Conservation (phyloP, 2,797 vertebrate genomes). For the Melanotaenia boesemani region DNA sequence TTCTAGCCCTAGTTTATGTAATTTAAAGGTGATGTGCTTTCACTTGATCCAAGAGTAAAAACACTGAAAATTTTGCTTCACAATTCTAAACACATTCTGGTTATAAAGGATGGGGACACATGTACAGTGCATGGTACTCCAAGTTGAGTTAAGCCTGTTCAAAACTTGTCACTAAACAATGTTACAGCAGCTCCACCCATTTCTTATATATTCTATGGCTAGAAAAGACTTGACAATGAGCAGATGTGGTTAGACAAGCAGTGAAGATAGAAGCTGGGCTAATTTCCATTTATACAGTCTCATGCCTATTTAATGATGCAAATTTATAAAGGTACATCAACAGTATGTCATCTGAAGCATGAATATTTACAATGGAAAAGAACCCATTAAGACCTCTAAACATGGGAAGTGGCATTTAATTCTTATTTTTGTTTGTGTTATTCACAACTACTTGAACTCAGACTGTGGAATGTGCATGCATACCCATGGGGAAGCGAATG, state of each 20-base stretch:
- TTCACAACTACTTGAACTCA: background rate
- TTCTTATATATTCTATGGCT: background rate
- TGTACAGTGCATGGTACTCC: too few relatives aligned
- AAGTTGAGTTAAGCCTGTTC: too few relatives aligned
- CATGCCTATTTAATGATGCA: background rate
- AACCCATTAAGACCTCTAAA: background rate
- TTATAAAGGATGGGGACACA: too few relatives aligned
- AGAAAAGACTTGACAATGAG: background rate
- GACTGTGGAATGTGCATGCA: conserved; percentile 31
- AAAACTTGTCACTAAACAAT: too few relatives aligned
- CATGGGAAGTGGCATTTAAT: too few relatives aligned
- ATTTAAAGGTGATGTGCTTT: too few relatives aligned
- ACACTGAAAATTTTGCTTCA: too few relatives aligned
- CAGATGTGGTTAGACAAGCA: background rate
- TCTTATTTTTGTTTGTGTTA: background rate
- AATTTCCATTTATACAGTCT: background rate
- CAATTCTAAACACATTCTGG: too few relatives aligned
- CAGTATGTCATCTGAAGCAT: background rate
- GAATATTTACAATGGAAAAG: too few relatives aligned
- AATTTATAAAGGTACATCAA: background rate
- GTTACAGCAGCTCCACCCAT: background rate
- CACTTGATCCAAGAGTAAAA: too few relatives aligned
- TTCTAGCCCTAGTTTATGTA: too few relatives aligned
- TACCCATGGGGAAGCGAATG: conserved; percentile 99
- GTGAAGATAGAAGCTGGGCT: background rate